Evolutionary conservation across 1,140 invertebrate genomes (phyloP).

Genomic region (Anthonomus grandis): DNA sequence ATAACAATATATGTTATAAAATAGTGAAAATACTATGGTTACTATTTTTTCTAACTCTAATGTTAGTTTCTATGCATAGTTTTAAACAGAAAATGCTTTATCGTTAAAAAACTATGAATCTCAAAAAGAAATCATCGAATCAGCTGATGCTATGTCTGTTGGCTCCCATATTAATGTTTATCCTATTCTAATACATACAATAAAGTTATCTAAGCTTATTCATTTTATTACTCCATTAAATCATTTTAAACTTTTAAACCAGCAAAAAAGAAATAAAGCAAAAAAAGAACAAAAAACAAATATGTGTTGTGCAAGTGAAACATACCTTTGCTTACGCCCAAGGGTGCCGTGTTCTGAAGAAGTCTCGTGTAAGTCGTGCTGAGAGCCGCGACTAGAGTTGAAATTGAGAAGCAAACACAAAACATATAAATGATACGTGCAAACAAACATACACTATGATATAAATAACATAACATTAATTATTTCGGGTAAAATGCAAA

Average conservation of each 20-base stretch:
- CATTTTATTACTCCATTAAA: slow-evolving; percentile 4
- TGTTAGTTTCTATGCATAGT: too few relatives aligned
- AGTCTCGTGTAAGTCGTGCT: slow-evolving; percentile 64
- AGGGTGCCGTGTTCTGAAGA: slow-evolving; percentile 62
- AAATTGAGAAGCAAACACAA: slow-evolving; percentile 29
- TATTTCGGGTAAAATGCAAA: slow-evolving; percentile 18
- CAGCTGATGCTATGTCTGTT: too few relatives aligned
- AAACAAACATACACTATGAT: slow-evolving; percentile 28
- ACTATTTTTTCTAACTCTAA: too few relatives aligned
- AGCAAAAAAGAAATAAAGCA: slow-evolving; percentile 29
- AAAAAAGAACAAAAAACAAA: slow-evolving; percentile 9
- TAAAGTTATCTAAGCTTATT: too few relatives aligned
- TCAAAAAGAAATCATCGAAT: too few relatives aligned
- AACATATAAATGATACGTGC: slow-evolving; percentile 26
- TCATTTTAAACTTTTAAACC: slow-evolving; percentile 32
- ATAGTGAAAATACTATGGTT: too few relatives aligned
- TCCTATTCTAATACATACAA: too few relatives aligned
- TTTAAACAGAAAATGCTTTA: too few relatives aligned
- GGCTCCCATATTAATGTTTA: too few relatives aligned
- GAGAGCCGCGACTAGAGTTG: slow-evolving; percentile 58
- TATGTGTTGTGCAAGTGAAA: slow-evolving; percentile 24
- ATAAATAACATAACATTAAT: too few relatives aligned
- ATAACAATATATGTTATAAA: too few relatives aligned
- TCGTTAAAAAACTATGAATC: too few relatives aligned
- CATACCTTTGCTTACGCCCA: slow-evolving; percentile 63